phyloP scores from a whole-genome alignment of 2,888 invertebrate genomes.

The Cabera pusaria region DNA sequence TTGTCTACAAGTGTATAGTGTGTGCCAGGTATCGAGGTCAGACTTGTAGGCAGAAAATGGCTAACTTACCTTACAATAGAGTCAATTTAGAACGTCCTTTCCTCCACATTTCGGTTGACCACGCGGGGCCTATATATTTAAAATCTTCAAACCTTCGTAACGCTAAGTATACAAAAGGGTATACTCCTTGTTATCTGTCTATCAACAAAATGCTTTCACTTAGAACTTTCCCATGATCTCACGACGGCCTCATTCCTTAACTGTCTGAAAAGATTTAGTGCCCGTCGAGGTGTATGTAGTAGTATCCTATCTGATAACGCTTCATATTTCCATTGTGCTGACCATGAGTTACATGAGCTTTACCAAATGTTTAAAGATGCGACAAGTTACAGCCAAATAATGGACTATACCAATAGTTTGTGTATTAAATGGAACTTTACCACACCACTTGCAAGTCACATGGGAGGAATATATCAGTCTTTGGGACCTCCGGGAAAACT shows the following conservation, averaged over 20 bases:
- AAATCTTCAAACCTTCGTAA: slow-evolving; percentile 1
- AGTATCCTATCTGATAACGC: too few relatives aligned
- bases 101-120: slow-evolving; percentile 2
- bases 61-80: slow-evolving; percentile 2
- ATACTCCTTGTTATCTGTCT: background rate
- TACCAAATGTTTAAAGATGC: too few relatives aligned
- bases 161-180: slow-evolving; percentile 1
- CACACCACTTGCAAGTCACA: too few relatives aligned
- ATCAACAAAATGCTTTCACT: background rate
- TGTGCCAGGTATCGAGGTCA: slow-evolving; percentile 5
- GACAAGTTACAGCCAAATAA: too few relatives aligned
- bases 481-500: too few relatives aligned
- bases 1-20: background rate
- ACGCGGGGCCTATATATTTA: background rate
- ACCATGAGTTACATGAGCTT: too few relatives aligned
- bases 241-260: background rate
- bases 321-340: too few relatives aligned
- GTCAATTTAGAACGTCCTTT: slow-evolving; percentile 3
- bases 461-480: too few relatives aligned
- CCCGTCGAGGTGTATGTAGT: too few relatives aligned
- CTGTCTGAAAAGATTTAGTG: slow-evolving; percentile 1
- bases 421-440: too few relatives aligned
- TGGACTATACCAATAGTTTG: too few relatives aligned
- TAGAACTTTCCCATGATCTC: background rate
- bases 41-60: slow-evolving; percentile 5